Base-by-base conservation (phyloP, 1,140 invertebrate species). In the Drosophila tsacasi region DNA sequence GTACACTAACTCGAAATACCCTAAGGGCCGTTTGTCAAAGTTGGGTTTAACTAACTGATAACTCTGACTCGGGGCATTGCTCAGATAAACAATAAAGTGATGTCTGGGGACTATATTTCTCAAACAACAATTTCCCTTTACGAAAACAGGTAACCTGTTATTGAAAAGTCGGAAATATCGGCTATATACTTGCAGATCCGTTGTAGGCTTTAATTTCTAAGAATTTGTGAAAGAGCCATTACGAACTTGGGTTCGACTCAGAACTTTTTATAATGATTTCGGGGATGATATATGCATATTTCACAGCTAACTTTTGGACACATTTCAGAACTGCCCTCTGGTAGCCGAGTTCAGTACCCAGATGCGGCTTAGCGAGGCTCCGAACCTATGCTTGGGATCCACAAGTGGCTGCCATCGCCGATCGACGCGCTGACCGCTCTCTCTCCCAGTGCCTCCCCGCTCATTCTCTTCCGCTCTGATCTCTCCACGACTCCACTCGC, bases 351-450 rank as follows among this genome's bases (percentile, higher is more conserved):
- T 32, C 15, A 17, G 58, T 40, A 42, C 44, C 30, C 23, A 32
- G 6, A 13, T 8, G 2, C 1, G 12, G 39, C 8, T 49, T 40
- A 86, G 54, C 35, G 21, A 47, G 42, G 79, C 49, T 66, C 25
- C 46, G 8, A 79, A 87, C 83, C 83, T 5, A 21, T 59, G 66
- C 83, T 82, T 85, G n/a, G 47, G 42, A 54, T 87, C 81, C 80
- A 83, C 76, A 50, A 83, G 63, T 79, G 44, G 46, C 1, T 64
- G 37, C 17, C 59, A 65, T 49, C 25, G 42, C n/a, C 60, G 12
- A 37, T 47, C 19, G 3, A 19, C 13, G 35, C 21, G 27, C 62
- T 65, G 62, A 65, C 62, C 21, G 52, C 44, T 63, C 39, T 46
- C 25, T 44, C 19, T 30, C n/a, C 21, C 44, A 25, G n/a, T 27